A percentile compares a stretch with the other conserved stretches of the same genome.
Conservation (phyloP, 2,797 vertebrate species). For the Tapirus indicus region DNA sequence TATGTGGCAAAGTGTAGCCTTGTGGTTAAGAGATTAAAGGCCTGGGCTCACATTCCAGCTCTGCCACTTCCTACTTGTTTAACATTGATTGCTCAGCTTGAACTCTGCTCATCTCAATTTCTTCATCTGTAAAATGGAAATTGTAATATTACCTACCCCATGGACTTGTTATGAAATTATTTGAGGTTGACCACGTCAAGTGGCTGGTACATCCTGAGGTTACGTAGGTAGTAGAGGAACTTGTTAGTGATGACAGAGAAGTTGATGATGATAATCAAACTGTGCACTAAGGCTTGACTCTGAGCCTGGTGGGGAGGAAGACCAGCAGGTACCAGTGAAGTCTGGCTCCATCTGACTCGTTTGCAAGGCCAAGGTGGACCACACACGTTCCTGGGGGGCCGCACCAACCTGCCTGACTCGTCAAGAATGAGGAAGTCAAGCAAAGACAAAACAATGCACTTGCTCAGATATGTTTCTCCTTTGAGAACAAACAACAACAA, state of each 20-base stretch:
- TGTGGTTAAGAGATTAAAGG: not conserved
- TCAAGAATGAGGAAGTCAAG: constrained; percentile 54
- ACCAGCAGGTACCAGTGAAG: not conserved
- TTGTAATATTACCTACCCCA: not conserved
- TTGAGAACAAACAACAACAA: constrained; percentile 1
- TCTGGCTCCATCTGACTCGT: not conserved
- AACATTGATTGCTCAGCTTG: not conserved
- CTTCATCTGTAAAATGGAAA: not conserved
- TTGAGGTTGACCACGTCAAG: not conserved
- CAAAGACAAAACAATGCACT: not conserved
- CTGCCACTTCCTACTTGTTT: not conserved
- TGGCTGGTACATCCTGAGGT: not conserved
- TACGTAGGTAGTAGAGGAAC: not conserved
- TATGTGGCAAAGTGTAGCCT: not conserved
- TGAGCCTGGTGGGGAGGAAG: not conserved
- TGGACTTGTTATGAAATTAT: not conserved
- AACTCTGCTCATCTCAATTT: not conserved
- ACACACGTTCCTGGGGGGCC: not conserved
- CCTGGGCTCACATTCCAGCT: not conserved
- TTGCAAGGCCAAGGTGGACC: not conserved
- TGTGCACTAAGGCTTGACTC: not conserved
- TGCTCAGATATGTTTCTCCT: not conserved
- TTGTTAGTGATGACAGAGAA: not conserved
- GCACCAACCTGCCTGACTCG: not conserved
- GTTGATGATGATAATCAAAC: not conserved